A percentile compares a stretch with the other conserved stretches of the same genome.
Evolutionary conservation across 2,888 invertebrate genomes (phyloP).

Genomic region (Deroplatys truncata): DNA sequence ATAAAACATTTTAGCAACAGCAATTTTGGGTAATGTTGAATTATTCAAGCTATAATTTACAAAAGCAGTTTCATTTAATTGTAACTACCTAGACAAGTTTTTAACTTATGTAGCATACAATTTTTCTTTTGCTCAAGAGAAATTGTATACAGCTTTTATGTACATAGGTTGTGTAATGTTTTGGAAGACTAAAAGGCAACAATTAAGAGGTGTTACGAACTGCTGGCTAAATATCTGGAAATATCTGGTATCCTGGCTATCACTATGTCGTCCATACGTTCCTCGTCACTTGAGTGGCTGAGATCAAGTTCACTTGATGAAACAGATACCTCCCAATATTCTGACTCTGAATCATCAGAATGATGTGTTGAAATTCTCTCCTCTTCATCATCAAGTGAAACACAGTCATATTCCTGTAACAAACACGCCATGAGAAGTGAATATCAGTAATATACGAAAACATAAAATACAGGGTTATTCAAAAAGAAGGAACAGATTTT

Average conservation of each 20-base stretch:
- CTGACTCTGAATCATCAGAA: constrained; percentile 43
- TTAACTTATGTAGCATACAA: no score
- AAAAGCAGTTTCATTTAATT: no score
- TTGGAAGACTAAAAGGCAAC: neutral
- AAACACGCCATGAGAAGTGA: neutral
- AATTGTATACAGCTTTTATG: neutral
- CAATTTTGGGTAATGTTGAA: no score
- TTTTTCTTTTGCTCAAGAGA: neutral
- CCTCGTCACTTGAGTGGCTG: constrained; percentile 56
- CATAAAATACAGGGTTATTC: no score
- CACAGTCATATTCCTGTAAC: neutral
- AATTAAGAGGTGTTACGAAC: neutral
- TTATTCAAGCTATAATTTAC: no score
- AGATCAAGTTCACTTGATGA: constrained; percentile 58
- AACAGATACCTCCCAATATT: constrained; percentile 59
- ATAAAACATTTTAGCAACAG: no score
- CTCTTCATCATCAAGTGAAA: neutral
- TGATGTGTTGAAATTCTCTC: neutral
- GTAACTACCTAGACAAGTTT: no score
- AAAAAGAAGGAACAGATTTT: no score
- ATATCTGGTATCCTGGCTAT: constrained; percentile 56
- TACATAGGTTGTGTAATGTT: neutral
- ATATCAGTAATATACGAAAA: no score
- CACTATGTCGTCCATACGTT: constrained; percentile 53
- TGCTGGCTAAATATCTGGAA: constrained; percentile 54